Base-by-base conservation (phyloP, 2,797 vertebrate genomes). In the Bovichtus diacanthus region DNA sequence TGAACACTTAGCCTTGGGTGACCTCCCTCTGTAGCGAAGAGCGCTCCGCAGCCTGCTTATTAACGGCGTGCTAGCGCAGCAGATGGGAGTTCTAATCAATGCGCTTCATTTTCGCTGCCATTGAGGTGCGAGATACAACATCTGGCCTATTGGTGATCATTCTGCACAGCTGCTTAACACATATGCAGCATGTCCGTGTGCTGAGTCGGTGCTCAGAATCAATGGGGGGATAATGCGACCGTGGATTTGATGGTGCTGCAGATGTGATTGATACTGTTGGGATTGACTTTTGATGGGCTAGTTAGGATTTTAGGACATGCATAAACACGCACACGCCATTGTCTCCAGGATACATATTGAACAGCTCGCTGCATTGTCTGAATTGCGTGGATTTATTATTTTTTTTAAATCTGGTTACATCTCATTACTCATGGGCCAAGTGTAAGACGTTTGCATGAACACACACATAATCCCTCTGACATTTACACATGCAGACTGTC, bases 11-110 rank as follows among this genome's bases (percentile, higher is more conserved):
- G 83, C 86, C 85, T 43, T 41, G 23, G 55, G 79, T 90, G 81
- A 82, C 86, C 80, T 84, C 80, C 12, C 38, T 70, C 66, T 82
- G 63, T 87, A 86, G 83, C 73, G 87, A 87, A 84, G 80, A 83
- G 66, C 3, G 51, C 70, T 73, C 73, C 1, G 25, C 82, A 78
- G 49, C 63, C 76, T 73, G 80, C 81, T 82, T 88, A 84, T 87
- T 85, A 88, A 81, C 83, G 76, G 44, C 21, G 69, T 61, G 71
- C 85, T 63, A 36, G 70, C 6, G 10, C 67, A 54, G 84, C 88
- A 92, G 92, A 92, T 89, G 87, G 90, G 65, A 63, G 61, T 54
- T 69, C 79, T 82, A 90, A 92, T 92, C 88, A 90, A 87, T 90
- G 77, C 4, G 39, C 54, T 86, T 78, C 43, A 64, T 63, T 88